Conservation (phyloP, 2,888 invertebrate genomes). For the Callinectes sapidus region DNA sequence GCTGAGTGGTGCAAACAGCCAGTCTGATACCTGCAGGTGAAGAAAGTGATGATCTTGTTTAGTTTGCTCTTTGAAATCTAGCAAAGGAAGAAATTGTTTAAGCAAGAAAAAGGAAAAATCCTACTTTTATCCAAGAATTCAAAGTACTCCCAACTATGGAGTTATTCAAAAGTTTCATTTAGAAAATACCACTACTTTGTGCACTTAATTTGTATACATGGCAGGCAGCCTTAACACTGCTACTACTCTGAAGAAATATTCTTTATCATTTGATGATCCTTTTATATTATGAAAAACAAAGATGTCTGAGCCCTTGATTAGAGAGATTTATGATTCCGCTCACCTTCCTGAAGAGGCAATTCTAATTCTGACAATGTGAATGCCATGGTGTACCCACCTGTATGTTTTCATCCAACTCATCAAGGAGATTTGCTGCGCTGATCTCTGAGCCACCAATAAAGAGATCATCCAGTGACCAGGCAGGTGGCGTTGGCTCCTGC, state of each 20-base stretch:
- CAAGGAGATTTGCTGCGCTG: conserved; percentile 75
- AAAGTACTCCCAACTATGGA: too few species aligned
- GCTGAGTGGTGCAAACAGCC: conserved; percentile 73
- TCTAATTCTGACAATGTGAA: neutral
- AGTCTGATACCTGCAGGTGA: conserved; percentile 68
- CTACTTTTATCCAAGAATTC: too few species aligned
- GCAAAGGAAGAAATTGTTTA: neutral
- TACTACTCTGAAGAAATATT: neutral
- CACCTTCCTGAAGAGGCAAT: neutral
- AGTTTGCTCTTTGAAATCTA: neutral
- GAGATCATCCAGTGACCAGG: conserved; percentile 77
- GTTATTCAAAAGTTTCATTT: too few species aligned
- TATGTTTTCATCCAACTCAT: conserved; percentile 75
- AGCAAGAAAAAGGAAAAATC: too few species aligned
- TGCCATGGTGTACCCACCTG: conserved; percentile 67
- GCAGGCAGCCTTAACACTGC: too few species aligned
- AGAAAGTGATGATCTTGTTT: neutral
- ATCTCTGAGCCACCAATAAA: conserved; percentile 77
- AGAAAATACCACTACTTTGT: too few species aligned
- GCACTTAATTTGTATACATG: too few species aligned
- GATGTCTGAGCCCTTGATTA: neutral
- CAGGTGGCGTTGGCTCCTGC: conserved; percentile 73
- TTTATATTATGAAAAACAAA: neutral
- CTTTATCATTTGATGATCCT: neutral
- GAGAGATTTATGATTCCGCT: neutral